Evolutionary conservation across 2,888 invertebrate species (phyloP), one percentile per base, ranked within the genome.

Genomic region (Deilephila porcellus): DNA sequence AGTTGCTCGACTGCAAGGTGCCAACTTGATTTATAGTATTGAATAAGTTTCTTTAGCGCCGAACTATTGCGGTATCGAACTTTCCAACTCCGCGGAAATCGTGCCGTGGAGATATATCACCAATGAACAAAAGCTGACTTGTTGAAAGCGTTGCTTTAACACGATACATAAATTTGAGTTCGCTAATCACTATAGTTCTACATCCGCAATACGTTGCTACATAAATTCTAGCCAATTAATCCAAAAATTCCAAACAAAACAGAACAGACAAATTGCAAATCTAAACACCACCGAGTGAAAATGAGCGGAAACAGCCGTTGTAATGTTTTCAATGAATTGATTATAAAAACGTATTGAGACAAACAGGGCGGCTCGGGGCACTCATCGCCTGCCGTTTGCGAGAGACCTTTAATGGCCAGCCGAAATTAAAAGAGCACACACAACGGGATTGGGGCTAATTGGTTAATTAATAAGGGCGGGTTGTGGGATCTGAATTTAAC

Each of bases 401-500:
- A 75, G 79, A 81, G 86, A 83, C 86, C 85, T 85, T 87, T 86
- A 89, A 88, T 84, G 87, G 84, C 81, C 81, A 52, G 85, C 82
- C 81, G 82, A 90, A 91, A 92, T 93, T 90, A 91, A 91, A 93
- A 91, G 87, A 88, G 89, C 84, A 86, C 88, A 86, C 86, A 88
- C 84, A 86, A 84, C 83, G 84, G 88, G 90, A 89, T 93, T 90
- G 86, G 83, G 88, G 85, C 87, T 93, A 93, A 94, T 93, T 93
- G 92, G 88, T 91, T 93, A 93, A 94, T 93, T 93, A 93, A 93
- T 93, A 93, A 92, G 89, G 88, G 80, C 79, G 83, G 82, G 81
- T 82, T 79, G 77, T 82, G 82, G 81, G 82, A 82, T 82, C 84
- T 86, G 88, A 87, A 86, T 87, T 90, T 90, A 89, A 90, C 88